Evolutionary conservation across 1,140 invertebrate species (phyloP), one percentile per base, ranked within the genome.

Genomic region (Arion vulgaris): DNA sequence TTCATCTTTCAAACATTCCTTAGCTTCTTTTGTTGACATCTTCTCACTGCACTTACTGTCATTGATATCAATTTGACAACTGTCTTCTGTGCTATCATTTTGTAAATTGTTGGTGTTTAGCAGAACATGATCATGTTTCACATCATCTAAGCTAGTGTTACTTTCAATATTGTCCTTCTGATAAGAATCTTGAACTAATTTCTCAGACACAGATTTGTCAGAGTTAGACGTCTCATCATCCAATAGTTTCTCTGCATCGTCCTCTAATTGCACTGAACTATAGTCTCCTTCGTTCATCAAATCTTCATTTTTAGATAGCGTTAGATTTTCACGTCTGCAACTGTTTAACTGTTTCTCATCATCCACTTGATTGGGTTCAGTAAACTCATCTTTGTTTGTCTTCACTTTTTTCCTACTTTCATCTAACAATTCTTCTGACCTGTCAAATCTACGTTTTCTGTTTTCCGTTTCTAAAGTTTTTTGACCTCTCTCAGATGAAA

Each of bases 391-490:
- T 73, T n/a, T 9, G 26, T 41, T 7, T 13, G 71, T 28, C n/a
- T 73, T 73, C n/a, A 49, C 39, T 32, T 73, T 73, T 73, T 39
- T 39, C 7, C 1, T 26, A 28, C 23, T 39, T 38, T 39, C 36
- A 0, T 41, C 38, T 41, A 38, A 11, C 19, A 11, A 7, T 11
- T 26, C 38, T 26, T 73, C 41, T 26, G 71, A 49, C 34, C 34
- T 73, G 19, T 39, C n/a, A 41, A 49, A 73, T 41, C 41, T 49
- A 9, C 38, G 38, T 26, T 39, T 73, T 13, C 41, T 49, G 38
- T 39, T 73, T 28, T 73, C 71, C 28, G 71, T 39, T 41, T 73
- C 71, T 28, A 28, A 39, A 28, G 38, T 73, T 73, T 73, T 73
- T 2, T 49, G 71, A 26, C 62, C 32, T 7, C 11, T 39, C 71